Conservation (phyloP, 1,140 invertebrate genomes). For the Bombus superbus region DNA sequence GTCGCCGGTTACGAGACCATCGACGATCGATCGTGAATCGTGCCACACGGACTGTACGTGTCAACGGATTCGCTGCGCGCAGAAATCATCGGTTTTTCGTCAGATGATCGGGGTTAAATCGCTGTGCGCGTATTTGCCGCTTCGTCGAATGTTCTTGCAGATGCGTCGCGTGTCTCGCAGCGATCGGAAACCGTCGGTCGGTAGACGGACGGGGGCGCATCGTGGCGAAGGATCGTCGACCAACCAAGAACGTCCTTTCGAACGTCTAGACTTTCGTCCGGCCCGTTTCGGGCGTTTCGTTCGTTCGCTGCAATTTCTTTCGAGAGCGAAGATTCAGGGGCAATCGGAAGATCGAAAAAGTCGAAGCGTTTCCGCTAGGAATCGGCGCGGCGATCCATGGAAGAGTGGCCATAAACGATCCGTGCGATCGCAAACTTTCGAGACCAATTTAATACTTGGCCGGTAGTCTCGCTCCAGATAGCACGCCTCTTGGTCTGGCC, state of each 20-base stretch:
- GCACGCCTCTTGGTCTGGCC: conserved; percentile 9
- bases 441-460: conserved; percentile 66
- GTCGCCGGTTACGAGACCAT: not conserved
- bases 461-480: conserved; percentile 60
- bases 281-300: not conserved
- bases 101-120: not conserved
- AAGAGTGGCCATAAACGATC: conserved; percentile 63
- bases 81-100: not conserved
- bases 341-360: conserved; percentile 6
- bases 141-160: too few species aligned
- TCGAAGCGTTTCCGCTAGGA: not conserved
- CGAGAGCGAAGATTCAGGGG: not conserved
- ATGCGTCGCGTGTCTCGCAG: too few species aligned
- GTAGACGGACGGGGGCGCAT: too few species aligned
- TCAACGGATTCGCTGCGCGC: not conserved
- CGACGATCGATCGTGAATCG: not conserved
- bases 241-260: too few species aligned
- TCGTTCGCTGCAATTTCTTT: not conserved
- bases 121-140: not conserved
- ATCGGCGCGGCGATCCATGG: conserved; percentile 20
- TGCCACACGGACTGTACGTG: not conserved
- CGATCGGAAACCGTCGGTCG: not conserved
- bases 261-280: not conserved
- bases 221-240: too few species aligned
- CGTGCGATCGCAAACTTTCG: conserved; percentile 63